Conservation (phyloP, 37 sponge, comb jelly and placozoan genomes). For the Aphrocallistes beatrix region DNA sequence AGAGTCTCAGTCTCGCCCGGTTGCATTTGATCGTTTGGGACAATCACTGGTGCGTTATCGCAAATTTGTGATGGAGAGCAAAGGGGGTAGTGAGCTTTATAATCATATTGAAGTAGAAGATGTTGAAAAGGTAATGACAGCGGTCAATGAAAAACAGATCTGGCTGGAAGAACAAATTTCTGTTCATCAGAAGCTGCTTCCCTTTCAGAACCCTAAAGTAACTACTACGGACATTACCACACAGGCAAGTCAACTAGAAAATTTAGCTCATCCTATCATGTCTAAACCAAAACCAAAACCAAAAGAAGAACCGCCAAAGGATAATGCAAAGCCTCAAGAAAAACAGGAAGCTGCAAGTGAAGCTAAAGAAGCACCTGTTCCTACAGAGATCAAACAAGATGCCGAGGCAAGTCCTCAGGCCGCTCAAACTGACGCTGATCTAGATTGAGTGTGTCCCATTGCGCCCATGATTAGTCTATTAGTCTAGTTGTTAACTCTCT, state of each 20-base stretch:
- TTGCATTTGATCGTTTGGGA: conserved; percentile 62
- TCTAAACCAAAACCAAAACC: conserved; percentile 97
- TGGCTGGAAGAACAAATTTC: conserved; percentile 58
- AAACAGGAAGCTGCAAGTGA: neutral
- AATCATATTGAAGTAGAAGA: conserved; percentile 67
- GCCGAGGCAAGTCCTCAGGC: no score
- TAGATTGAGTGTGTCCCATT: no score
- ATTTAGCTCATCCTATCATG: conserved; percentile 53
- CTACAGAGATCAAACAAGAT: no score
- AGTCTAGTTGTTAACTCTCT: no score
- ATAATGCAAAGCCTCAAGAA: neutral
- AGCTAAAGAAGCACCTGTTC: no score
- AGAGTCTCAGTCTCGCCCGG: conserved; percentile 45
- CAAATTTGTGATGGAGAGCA: conserved; percentile 61
- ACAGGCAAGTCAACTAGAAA: conserved; percentile 21
- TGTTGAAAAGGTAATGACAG: conserved; percentile 60
- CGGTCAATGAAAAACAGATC: conserved; percentile 39
- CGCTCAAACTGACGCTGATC: no score
- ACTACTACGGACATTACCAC: conserved; percentile 42
- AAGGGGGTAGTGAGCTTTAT: conserved; percentile 67
- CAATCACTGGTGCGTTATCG: conserved; percentile 55
- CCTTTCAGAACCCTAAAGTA: conserved; percentile 37
- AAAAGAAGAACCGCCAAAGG: conserved; percentile 86
- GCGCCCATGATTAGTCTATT: no score
- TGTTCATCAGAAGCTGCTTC: conserved; percentile 26